Evolutionary conservation across 23 tunicate genomes (phyloP).

Genomic region (Halocynthia roretzi): DNA sequence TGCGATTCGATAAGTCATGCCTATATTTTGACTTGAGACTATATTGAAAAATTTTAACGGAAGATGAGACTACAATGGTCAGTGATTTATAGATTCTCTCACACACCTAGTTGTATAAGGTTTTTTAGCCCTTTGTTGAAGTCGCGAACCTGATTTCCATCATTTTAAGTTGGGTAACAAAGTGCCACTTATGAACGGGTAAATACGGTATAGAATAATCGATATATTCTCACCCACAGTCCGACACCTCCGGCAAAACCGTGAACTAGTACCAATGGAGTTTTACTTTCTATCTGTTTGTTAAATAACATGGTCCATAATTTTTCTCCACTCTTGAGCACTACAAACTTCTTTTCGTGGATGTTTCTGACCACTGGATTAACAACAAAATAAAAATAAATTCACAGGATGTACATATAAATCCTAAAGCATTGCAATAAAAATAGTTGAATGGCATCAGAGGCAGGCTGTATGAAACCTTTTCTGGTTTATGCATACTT

Average conservation of each 20-base stretch:
- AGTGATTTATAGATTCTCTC: too few relatives aligned
- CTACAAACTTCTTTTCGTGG: constrained; percentile 47
- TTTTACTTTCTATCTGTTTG: constrained; percentile 32
- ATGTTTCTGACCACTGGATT: constrained; percentile 44
- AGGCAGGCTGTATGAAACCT: background rate
- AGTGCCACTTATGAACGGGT: too few relatives aligned
- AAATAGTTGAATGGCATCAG: background rate
- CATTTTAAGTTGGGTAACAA: too few relatives aligned
- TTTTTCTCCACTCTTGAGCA: constrained; percentile 44
- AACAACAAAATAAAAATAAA: background rate
- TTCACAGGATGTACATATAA: background rate
- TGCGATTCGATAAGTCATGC: too few relatives aligned
- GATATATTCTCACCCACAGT: constrained; percentile 53
- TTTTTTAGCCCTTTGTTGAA: too few relatives aligned
- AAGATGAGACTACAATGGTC: too few relatives aligned
- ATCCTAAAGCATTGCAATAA: background rate
- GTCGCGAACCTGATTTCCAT: too few relatives aligned
- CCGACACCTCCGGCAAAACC: constrained; percentile 90
- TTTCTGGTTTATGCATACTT: too few relatives aligned
- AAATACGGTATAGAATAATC: too few relatives aligned
- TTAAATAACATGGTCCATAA: constrained; percentile 79
- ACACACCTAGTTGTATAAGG: too few relatives aligned
- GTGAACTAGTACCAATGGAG: constrained; percentile 84
- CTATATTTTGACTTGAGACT: too few relatives aligned
- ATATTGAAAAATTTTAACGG: too few relatives aligned